Conservation (phyloP, 2,797 vertebrate species). For the Taenioides sp. region DNA sequence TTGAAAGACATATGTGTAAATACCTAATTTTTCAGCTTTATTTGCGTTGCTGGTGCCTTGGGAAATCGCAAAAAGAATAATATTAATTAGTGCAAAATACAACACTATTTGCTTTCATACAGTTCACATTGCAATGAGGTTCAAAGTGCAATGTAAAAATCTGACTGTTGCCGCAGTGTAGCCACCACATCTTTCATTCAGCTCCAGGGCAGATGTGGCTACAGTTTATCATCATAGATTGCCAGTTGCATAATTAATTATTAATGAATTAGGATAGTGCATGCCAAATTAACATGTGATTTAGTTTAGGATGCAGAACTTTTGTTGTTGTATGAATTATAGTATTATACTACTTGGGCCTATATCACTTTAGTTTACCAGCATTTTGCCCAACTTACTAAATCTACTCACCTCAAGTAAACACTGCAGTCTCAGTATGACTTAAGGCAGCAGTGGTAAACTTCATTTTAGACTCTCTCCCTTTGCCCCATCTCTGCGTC, state of each 20-base stretch:
- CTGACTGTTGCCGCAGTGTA: background rate
- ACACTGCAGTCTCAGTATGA: background rate
- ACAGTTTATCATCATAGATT: background rate
- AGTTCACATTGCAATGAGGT: background rate
- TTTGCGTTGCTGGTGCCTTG: no score
- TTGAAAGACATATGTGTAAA: background rate
- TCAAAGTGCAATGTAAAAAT: background rate
- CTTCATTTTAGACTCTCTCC: background rate
- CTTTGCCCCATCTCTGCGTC: slow-evolving; percentile 18
- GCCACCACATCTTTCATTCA: background rate
- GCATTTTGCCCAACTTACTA: background rate
- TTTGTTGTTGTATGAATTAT: no score
- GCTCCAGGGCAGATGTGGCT: background rate
- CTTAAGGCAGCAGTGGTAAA: background rate
- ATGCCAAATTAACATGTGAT: background rate
- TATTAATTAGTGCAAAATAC: background rate
- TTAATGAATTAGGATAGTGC: no score
- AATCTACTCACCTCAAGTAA: slow-evolving; percentile 2
- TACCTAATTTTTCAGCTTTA: background rate
- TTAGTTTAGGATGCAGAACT: no score
- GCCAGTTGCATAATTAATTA: background rate
- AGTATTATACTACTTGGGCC: background rate
- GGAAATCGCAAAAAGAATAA: background rate
- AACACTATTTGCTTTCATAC: no score
- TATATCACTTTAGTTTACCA: background rate